phyloP scores from a whole-genome alignment of 92 coral and sea anemone genomes.

The Montipora capitata region DNA sequence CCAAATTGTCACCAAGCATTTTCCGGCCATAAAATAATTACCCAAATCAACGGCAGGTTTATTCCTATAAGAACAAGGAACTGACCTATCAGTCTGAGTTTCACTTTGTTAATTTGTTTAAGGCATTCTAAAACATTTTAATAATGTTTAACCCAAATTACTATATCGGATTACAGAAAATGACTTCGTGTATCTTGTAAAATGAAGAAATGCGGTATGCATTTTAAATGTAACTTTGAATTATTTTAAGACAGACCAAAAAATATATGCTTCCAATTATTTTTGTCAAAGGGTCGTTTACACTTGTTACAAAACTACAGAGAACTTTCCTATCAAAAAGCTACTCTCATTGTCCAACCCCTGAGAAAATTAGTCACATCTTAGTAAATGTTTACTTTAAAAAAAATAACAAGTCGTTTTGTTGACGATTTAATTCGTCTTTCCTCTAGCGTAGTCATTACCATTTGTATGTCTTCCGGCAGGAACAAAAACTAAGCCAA shows the following conservation, averaged over 20 bases:
- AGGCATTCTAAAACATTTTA: not conserved
- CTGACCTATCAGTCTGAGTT: slow-evolving; percentile 8
- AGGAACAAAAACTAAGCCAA: not conserved
- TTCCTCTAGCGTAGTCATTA: slow-evolving; percentile 13
- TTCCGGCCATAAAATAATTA: slow-evolving; percentile 7
- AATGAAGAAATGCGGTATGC: too few species aligned
- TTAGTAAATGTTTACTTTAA: not conserved
- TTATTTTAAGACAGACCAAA: too few species aligned
- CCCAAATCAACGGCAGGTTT: not conserved
- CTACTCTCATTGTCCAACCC: not conserved
- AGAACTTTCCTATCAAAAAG: not conserved
- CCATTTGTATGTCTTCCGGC: slow-evolving; percentile 40
- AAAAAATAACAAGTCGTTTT: slow-evolving; percentile 6
- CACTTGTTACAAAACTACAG: too few species aligned
- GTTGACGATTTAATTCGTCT: slow-evolving; percentile 20
- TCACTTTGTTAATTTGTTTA: not conserved
- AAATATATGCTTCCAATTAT: not conserved
- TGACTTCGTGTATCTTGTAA: not conserved
- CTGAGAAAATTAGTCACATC: not conserved
- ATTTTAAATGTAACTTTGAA: too few species aligned
- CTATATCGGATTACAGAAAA: not conserved
- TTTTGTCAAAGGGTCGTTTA: not conserved
- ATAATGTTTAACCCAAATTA: not conserved
- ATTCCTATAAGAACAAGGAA: not conserved
- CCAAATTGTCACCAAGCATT: not conserved